Percentiles rank a stretch among this genome's conserved stretches.
Conservation (phyloP, 2,888 invertebrate species). For the Calameuta idolon region DNA sequence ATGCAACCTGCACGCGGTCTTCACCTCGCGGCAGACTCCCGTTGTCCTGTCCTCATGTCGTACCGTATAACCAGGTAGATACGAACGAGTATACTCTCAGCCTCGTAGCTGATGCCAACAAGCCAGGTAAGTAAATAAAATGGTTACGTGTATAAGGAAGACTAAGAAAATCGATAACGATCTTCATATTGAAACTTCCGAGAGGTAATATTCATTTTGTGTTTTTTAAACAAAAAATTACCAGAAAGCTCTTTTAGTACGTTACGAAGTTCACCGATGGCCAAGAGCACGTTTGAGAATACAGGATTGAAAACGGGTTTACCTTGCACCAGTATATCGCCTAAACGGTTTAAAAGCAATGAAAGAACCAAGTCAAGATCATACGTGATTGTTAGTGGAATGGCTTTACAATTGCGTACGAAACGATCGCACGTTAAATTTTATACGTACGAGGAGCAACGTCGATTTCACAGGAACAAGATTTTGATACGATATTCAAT, state of each 20-base stretch:
- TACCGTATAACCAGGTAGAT: conserved; percentile 11
- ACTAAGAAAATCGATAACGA: neutral
- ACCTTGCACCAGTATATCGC: neutral
- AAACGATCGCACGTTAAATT: neutral
- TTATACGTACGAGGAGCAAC: neutral
- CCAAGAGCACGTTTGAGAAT: neutral
- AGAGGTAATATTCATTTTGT: neutral
- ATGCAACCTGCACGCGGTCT: conserved; percentile 55
- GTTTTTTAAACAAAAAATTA: neutral
- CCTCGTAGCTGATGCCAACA: neutral
- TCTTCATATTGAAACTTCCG: neutral
- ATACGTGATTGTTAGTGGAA: neutral
- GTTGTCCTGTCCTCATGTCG: conserved; percentile 42
- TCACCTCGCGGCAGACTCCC: conserved; percentile 41
- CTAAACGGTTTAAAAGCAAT: neutral
- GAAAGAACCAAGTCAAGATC: neutral
- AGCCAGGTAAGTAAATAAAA: neutral
- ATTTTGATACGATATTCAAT: neutral
- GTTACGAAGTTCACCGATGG: neutral
- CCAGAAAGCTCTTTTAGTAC: neutral
- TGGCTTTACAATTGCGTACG: neutral
- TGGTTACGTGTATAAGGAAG: neutral
- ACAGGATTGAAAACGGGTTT: neutral
- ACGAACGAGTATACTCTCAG: neutral
- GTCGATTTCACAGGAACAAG: neutral